Evolutionary conservation across 2,113 vertebrate genomes (phyloP).

Genomic region (Rousettus leschenaultii): DNA sequence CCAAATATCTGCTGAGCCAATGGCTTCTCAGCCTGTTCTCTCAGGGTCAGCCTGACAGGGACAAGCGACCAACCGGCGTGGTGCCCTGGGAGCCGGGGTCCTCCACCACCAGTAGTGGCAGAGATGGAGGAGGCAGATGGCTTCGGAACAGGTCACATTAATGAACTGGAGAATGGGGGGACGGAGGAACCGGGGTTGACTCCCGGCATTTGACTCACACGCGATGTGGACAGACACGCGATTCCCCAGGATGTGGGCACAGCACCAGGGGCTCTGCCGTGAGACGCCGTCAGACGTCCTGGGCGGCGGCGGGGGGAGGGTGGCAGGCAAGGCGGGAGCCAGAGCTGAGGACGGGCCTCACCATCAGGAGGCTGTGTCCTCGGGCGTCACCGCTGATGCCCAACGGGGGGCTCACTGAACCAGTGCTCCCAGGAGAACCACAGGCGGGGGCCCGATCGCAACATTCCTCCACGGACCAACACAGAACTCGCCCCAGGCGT

Average conservation of each 20-base stretch:
- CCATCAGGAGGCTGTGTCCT: too few species aligned
- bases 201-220: neutral
- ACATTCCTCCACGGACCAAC: neutral
- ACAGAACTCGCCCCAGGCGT: too few species aligned
- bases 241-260: neutral
- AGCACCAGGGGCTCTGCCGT: neutral
- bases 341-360: too few species aligned
- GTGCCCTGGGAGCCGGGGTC: neutral
- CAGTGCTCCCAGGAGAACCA: accelerated
- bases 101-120: neutral
- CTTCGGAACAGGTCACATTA: accelerated
- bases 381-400: neutral
- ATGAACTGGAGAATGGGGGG: too few species aligned
- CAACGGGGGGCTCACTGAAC: neutral
- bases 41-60: neutral
- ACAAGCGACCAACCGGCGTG: accelerated
- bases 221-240: neutral
- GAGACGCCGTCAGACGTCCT: neutral
- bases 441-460: neutral
- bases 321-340: neutral
- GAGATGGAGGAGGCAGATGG: neutral
- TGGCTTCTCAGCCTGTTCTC: neutral
- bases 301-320: too few species aligned
- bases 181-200: accelerated
- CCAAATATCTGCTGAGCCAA: neutral